These are phyloP conservation scores for Pachypeltis micranthus DNA, from an alignment of 1,140 invertebrate species.

Conservation along the genomic window DNA sequence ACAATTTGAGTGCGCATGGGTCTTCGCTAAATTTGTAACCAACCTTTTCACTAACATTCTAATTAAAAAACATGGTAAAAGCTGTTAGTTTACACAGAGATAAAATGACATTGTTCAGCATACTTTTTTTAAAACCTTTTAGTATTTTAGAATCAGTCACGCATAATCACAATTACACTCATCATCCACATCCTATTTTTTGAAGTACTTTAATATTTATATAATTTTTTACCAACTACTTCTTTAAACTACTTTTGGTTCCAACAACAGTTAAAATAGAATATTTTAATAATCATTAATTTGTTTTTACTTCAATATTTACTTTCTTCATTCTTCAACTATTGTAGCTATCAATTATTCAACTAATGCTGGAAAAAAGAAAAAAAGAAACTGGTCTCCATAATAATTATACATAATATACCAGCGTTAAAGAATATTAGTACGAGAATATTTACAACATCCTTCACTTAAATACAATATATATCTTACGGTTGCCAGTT, in stretches of 20 bases:
- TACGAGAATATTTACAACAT: constrained; percentile 22
- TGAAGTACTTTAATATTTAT: constrained; percentile 10
- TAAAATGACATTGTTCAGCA: constrained; percentile 11
- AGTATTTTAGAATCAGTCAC: constrained; percentile 20
- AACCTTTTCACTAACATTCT: constrained; percentile 13
- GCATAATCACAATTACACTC: constrained; percentile 15
- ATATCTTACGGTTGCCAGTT: constrained; percentile 8
- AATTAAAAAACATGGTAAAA: constrained; percentile 22
- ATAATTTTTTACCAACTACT: constrained; percentile 13
- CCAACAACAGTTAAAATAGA: constrained; percentile 28
- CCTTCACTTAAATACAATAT: neutral
- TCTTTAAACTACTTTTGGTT: constrained; percentile 25
- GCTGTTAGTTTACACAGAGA: constrained; percentile 23
- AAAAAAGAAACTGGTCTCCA: constrained; percentile 26
- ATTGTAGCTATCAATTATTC: constrained; percentile 25
- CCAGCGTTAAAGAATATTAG: constrained; percentile 20
- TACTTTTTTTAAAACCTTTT: constrained; percentile 15
- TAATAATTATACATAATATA: constrained; percentile 19
- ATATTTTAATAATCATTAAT: constrained; percentile 25
- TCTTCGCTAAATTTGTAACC: constrained; percentile 11
- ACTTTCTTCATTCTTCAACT: constrained; percentile 22
- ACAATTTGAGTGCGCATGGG: constrained; percentile 17
- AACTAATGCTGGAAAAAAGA: constrained; percentile 21
- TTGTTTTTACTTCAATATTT: constrained; percentile 17
- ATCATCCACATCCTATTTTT: constrained; percentile 18